Evolutionary conservation across 23 tunicate species (phyloP).

Genomic region (Ciona savignyi): DNA sequence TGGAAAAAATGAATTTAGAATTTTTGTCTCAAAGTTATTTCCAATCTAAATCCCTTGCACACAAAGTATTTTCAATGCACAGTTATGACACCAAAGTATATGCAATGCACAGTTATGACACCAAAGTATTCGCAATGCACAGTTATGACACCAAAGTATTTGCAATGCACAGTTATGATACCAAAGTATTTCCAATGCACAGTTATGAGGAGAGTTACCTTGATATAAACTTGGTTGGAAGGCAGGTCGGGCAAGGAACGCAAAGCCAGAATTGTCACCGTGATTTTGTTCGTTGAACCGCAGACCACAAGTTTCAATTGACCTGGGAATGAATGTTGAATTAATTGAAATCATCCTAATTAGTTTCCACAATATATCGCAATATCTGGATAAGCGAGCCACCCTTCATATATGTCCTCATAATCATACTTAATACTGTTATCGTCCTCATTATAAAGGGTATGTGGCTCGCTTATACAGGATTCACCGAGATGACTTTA

Average conservation of each 20-base stretch:
- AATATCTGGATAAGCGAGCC: too few relatives aligned
- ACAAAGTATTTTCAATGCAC: neutral
- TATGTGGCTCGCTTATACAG: too few relatives aligned
- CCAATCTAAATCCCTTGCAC: neutral
- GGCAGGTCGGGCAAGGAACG: conserved; percentile 7
- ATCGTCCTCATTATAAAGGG: too few relatives aligned
- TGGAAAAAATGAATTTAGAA: neutral
- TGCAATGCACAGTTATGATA: neutral
- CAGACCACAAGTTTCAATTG: conserved; percentile 48
- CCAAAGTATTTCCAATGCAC: neutral
- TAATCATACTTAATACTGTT: too few relatives aligned
- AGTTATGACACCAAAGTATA: neutral
- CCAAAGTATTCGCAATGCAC: neutral
- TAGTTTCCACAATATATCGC: neutral
- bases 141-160: neutral
- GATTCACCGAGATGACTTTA: too few relatives aligned
- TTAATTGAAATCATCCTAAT: neutral
- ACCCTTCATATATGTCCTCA: too few relatives aligned
- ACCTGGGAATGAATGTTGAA: conserved; percentile 28
- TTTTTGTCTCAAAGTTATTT: too few relatives aligned
- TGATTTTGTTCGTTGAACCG: conserved; percentile 20
- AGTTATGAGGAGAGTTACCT: conserved; percentile 15
- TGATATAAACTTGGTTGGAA: conserved; percentile 6
- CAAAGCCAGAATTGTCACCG: conserved; percentile 38
- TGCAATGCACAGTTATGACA: too few relatives aligned